These are phyloP conservation scores for Gambelia wislizenii DNA, from an alignment of 2,797 vertebrate species.

Conservation along the genomic window DNA sequence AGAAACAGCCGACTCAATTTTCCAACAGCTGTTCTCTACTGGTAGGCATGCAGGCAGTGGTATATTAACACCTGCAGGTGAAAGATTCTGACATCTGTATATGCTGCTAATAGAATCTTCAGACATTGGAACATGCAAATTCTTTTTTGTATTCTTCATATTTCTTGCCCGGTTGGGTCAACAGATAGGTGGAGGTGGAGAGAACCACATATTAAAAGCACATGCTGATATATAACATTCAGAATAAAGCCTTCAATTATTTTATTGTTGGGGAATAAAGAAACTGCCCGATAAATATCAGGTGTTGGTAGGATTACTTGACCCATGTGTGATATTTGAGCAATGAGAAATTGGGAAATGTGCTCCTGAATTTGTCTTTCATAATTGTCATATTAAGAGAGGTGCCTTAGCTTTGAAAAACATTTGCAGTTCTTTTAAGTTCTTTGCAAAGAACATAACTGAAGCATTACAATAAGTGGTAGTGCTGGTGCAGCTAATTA, in stretches of 20 bases:
- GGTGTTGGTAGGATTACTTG: not conserved
- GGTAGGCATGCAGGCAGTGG: slow-evolving; percentile 9
- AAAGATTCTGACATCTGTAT: slow-evolving; percentile 27
- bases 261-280: not conserved
- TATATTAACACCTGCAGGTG: slow-evolving; percentile 23
- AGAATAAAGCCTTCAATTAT: not conserved
- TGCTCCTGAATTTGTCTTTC: not conserved
- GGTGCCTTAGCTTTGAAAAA: not conserved
- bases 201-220: not conserved
- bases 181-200: not conserved
- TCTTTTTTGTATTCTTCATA: not conserved
- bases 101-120: slow-evolving; percentile 15
- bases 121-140: slow-evolving; percentile 1
- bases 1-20: slow-evolving; percentile 19
- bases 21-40: slow-evolving; percentile 30
- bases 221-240: too few species aligned
- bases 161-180: not conserved
- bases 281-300: not conserved
- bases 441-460: slow-evolving; percentile 17
- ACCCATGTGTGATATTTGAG: not conserved
- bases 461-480: slow-evolving; percentile 38
- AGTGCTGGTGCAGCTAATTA: slow-evolving; percentile 39
- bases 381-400: not conserved
- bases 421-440: slow-evolving; percentile 12
- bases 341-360: not conserved